phyloP scores from a whole-genome alignment of 2,113 vertebrate species.

The Nestor notabilis region DNA sequence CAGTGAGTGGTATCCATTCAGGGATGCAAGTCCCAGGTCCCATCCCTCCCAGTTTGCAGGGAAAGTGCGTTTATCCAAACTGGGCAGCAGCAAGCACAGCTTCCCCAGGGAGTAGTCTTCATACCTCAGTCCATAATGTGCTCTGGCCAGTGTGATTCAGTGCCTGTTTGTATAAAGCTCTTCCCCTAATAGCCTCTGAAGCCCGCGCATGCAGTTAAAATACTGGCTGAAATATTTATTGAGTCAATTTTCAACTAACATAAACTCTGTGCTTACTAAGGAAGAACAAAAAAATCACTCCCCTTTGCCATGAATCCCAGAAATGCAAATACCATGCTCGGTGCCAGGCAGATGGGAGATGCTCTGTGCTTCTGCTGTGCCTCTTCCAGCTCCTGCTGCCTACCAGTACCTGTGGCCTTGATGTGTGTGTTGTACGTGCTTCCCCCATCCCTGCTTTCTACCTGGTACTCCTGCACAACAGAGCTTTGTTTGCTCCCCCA shows the following conservation, averaged over 20 bases:
- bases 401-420: rapidly evolving
- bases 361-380: neutral
- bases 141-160: neutral
- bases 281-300: neutral
- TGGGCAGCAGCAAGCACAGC: neutral
- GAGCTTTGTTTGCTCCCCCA: neutral
- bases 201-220: neutral
- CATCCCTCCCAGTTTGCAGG: neutral
- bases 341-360: neutral
- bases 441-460: rapidly evolving
- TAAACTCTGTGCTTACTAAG: slow-evolving; percentile 38
- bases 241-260: slow-evolving; percentile 48
- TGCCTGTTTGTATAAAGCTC: neutral
- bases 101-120: neutral
- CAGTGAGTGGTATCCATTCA: rapidly evolving
- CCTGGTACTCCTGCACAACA: neutral
- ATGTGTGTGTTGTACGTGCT: neutral
- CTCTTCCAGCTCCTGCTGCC: neutral
- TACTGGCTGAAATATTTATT: slow-evolving; percentile 57
- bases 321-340: neutral
- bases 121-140: neutral
- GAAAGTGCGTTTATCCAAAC: neutral
- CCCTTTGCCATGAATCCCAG: neutral
- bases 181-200: slow-evolving; percentile 18
- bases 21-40: neutral